Evolutionary conservation across 2,888 invertebrate genomes (phyloP).

Genomic region (Eupithecia centaureata): DNA sequence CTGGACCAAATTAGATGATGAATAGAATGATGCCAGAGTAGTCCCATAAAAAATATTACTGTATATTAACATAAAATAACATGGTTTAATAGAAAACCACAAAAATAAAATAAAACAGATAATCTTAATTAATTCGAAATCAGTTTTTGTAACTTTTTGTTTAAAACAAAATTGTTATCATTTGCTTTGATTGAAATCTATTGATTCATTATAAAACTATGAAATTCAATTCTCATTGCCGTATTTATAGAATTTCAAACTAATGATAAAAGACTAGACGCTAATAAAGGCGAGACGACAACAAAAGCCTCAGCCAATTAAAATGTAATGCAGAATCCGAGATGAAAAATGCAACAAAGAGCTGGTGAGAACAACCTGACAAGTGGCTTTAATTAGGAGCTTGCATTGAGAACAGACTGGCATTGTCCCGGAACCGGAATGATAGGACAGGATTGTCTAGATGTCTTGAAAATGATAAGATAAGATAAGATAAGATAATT

Average conservation of each 20-base stretch:
- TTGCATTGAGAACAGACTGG: conserved; percentile 40
- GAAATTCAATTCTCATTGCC: background rate
- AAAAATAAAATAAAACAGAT: too few species aligned
- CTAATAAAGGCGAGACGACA: conserved; percentile 30
- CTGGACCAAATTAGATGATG: too few species aligned
- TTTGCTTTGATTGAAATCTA: too few species aligned
- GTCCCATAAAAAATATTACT: too few species aligned
- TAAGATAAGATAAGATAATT: too few species aligned
- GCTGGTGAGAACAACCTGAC: conserved; percentile 44
- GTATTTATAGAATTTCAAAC: conserved; percentile 13
- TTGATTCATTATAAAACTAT: background rate
- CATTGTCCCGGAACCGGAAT: conserved; percentile 15
- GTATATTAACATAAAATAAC: too few species aligned
- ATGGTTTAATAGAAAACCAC: too few species aligned
- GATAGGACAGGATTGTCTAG: background rate
- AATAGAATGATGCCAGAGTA: too few species aligned
- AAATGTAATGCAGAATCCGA: conserved; percentile 47
- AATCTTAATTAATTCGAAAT: too few species aligned
- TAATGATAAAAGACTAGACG: conserved; percentile 14
- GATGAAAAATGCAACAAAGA: conserved; percentile 50
- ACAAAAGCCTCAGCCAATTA: conserved; percentile 39
- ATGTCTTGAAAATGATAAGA: background rate
- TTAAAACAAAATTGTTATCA: too few species aligned
- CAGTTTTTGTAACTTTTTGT: too few species aligned
- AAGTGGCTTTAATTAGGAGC: conserved; percentile 53